Conservation (phyloP, 1,140 invertebrate genomes). For the Oryctes rhinoceros region DNA sequence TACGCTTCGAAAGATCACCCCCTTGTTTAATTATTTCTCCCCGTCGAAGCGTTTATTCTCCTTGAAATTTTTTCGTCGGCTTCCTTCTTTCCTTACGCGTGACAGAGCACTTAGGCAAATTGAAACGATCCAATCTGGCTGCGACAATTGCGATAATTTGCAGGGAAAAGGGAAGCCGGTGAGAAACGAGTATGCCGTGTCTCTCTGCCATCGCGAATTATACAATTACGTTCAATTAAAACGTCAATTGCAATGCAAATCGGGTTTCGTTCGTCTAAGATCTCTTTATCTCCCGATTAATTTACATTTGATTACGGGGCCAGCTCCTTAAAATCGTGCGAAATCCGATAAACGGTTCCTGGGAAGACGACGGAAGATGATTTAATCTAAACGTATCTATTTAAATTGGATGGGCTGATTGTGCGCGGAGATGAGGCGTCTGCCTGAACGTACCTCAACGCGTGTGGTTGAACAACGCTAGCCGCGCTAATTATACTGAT, state of each 20-base stretch:
- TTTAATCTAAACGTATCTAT: too few species aligned
- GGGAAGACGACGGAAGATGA: too few species aligned
- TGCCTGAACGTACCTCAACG: too few species aligned
- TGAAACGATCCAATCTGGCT: constrained; percentile 1
- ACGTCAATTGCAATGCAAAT: constrained; percentile 2
- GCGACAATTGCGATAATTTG: neutral
- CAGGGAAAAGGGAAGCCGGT: neutral
- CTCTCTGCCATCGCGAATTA: neutral
- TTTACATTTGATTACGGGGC: neutral
- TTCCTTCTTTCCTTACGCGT: neutral
- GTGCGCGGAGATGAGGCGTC: too few species aligned
- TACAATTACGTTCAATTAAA: constrained; percentile 19
- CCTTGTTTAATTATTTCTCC: too few species aligned
- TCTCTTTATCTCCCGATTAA: constrained; percentile 19
- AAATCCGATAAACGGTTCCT: too few species aligned
- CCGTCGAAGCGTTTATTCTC: neutral
- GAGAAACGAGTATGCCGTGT: neutral
- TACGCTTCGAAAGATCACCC: too few species aligned
- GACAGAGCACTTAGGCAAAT: neutral
- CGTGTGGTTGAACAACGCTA: too few species aligned
- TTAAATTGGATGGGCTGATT: too few species aligned
- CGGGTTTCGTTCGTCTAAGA: neutral
- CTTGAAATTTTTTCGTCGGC: neutral
- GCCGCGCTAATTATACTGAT: too few species aligned
- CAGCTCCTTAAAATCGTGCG: too few species aligned